Evolutionary conservation across 2,113 vertebrate genomes (phyloP), one percentile per base, ranked within the genome.

Genomic region (Cephalopterus ornatus): DNA sequence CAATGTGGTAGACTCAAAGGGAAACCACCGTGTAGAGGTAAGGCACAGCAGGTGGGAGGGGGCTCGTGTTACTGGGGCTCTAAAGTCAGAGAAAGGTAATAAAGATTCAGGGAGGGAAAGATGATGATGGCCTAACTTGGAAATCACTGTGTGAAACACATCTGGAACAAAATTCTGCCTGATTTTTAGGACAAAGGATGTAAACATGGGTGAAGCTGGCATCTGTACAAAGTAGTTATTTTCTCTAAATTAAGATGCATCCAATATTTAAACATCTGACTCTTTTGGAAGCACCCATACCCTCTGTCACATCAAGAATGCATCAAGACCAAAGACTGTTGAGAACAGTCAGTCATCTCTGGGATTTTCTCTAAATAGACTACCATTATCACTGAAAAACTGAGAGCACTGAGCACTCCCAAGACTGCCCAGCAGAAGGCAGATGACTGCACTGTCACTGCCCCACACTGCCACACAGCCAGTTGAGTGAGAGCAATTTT

Each of bases 381-480:
- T 17, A 15, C 7, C 8, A 22, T 62, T 73, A 49, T 23, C 0
- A 72, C 15, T 23, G 50, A 52, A 50, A 80, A 74, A 35, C 0
- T 21, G 2, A 41, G 37, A 50, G 61, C 18, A 30, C 56, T 33
- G 32, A 75, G 55, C 39, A 32, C 23, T 63, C 39, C 42, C 39
- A 65, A 24, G 15, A 20, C 30, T 20, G 63, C 33, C 49, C 78
- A 92, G 93, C 26, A 93, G 85, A 62, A 85, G 55, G 72, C 71
- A 93, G 66, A 62, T 35, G 56, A 52, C 78, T 59, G 28, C 17
- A 13, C 59, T 35, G 8, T 19, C 87, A 50, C 16, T n/a, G 27
- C 23, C 49, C 21, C 37, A 42, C 14, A 17, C 0, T 0, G 1
- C 18, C 0, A 7, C 55, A 41, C 6, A 68, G 37, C 4, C 63